A percentile compares a stretch with the other conserved stretches of the same genome.
Evolutionary conservation across 2,113 vertebrate genomes (phyloP).

Genomic region (Oncorhynchus tshawytscha): DNA sequence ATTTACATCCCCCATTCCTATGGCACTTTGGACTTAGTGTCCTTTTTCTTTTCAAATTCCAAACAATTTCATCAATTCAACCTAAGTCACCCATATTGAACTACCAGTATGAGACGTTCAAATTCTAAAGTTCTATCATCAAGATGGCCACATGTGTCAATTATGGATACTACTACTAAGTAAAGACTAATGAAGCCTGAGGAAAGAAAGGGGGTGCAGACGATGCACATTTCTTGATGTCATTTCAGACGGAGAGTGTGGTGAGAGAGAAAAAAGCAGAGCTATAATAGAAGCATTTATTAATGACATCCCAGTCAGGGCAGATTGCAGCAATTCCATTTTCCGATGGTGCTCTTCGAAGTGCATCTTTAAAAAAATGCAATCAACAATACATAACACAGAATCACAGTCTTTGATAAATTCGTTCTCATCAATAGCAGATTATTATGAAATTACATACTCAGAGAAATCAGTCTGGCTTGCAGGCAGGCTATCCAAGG

Average conservation of each 20-base stretch:
- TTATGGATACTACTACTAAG: constrained; percentile 75
- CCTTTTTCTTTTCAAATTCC: constrained; percentile 19
- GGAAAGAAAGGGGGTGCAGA: constrained; percentile 70
- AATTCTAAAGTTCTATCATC: constrained; percentile 37
- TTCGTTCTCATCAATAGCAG: too few species aligned
- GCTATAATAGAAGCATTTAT: constrained; percentile 64
- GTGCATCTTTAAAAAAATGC: constrained; percentile 76
- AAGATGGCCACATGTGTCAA: constrained; percentile 63
- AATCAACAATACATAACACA: constrained; percentile 87
- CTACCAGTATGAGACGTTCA: constrained; percentile 20
- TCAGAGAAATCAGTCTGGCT: constrained; percentile 84
- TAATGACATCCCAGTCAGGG: constrained; percentile 75
- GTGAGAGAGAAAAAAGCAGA: constrained; percentile 56
- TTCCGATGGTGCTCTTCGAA: constrained; percentile 87
- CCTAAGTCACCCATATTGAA: constrained; percentile 20
- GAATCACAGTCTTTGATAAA: constrained; percentile 78
- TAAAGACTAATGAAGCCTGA: constrained; percentile 70
- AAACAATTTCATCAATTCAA: constrained; percentile 32
- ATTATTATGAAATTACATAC: constrained; percentile 86
- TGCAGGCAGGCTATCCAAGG: constrained; percentile 61
- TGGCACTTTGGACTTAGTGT: neutral
- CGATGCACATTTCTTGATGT: constrained; percentile 73
- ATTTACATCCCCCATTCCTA: constrained; percentile 31
- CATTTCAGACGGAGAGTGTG: constrained; percentile 60
- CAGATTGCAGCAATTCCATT: constrained; percentile 88